Evolutionary conservation across 2,113 vertebrate species (phyloP).

Genomic region (Tachysurus vachellii): DNA sequence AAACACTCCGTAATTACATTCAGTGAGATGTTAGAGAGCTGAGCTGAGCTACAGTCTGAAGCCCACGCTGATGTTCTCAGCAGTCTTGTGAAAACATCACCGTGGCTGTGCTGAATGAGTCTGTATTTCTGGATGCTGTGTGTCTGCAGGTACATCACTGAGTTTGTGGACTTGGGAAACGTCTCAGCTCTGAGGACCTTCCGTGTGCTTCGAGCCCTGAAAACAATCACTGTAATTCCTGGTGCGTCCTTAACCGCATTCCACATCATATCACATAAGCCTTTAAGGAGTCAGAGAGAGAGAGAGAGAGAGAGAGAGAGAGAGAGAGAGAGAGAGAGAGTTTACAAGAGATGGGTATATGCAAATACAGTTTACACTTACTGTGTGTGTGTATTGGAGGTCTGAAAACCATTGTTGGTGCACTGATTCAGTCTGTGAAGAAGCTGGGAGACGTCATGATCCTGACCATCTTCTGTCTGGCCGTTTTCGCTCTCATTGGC

Average conservation of each 20-base stretch:
- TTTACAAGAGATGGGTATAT: too few species aligned
- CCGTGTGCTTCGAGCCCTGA: constrained; percentile 92
- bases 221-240: constrained; percentile 97
- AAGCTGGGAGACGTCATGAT: constrained; percentile 92
- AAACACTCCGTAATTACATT: background rate
- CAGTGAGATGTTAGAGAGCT: background rate
- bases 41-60: background rate
- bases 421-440: constrained; percentile 93
- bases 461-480: constrained; percentile 91
- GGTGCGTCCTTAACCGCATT: constrained; percentile 66
- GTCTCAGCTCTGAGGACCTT: constrained; percentile 94
- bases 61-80: background rate
- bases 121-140: background rate
- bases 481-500: constrained; percentile 87
- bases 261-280: background rate
- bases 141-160: constrained; percentile 84
- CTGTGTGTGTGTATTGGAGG: constrained; percentile 72
- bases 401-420: constrained; percentile 91
- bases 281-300: too few species aligned
- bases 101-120: background rate
- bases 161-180: constrained; percentile 94
- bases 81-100: background rate
- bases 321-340: too few species aligned
- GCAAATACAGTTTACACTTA: too few species aligned
- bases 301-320: too few species aligned